Evolutionary conservation across 1,140 invertebrate species (phyloP).

Genomic region (Sinonovacula constricta): DNA sequence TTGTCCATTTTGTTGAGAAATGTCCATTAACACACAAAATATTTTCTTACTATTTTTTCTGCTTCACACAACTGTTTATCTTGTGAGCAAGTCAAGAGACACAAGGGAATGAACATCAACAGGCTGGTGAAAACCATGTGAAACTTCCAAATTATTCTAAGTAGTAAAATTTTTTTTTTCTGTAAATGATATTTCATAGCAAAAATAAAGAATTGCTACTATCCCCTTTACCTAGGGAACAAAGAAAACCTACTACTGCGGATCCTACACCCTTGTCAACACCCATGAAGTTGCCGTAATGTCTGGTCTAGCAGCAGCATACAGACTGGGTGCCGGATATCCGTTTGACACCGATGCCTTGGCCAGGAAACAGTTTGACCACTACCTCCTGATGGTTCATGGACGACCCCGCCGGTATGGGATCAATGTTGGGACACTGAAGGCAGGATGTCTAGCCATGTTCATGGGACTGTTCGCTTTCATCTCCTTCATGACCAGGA

Average conservation of each 20-base stretch:
- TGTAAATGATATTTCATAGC: too few species aligned
- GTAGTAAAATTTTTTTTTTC: too few species aligned
- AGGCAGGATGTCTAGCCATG: conserved; percentile 51
- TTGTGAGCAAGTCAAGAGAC: too few species aligned
- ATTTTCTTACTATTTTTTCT: too few species aligned
- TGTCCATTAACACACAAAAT: too few species aligned
- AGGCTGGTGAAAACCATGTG: too few species aligned
- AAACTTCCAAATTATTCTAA: too few species aligned
- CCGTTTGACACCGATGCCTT: conserved; percentile 66
- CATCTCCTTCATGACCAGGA: conserved; percentile 53
- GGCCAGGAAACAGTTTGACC: conserved; percentile 71
- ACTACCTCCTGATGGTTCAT: conserved; percentile 66
- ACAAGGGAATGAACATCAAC: too few species aligned
- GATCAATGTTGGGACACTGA: conserved; percentile 50
- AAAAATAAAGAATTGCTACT: too few species aligned
- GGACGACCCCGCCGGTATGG: conserved; percentile 57
- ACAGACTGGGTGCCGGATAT: conserved; percentile 66
- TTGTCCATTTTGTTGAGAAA: too few species aligned
- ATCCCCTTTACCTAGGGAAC: too few species aligned
- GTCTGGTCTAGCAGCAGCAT: conserved; percentile 68
- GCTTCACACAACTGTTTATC: too few species aligned
- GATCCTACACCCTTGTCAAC: conserved; percentile 70
- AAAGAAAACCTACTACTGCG: conserved; percentile 65
- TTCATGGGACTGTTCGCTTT: conserved; percentile 57
- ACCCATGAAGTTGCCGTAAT: conserved; percentile 72